These are phyloP conservation scores for Cataglyphis cursor DNA, from an alignment of 2,888 invertebrate species.

Conservation along the genomic window DNA sequence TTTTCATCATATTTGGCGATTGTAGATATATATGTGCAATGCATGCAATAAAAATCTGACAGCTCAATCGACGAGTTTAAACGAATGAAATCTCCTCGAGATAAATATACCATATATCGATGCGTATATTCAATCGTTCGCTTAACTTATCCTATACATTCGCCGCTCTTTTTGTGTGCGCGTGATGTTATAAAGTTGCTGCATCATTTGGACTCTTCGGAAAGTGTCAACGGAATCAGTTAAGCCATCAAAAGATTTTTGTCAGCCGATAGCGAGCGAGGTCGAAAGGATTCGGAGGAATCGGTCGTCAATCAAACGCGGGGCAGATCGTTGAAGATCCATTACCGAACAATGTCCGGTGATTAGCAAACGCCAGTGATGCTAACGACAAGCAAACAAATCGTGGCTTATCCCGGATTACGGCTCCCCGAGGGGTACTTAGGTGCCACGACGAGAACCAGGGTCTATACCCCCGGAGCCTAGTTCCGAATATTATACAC, in stretches of 20 bases:
- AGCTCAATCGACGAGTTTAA: constrained; percentile 6
- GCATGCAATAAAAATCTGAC: not conserved
- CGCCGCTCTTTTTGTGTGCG: not conserved
- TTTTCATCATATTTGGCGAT: not conserved
- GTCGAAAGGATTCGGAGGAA: constrained; percentile 65
- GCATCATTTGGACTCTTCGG: constrained; percentile 32
- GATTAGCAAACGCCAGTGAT: constrained; percentile 81
- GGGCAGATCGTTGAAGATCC: constrained; percentile 76
- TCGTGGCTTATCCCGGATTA: constrained; percentile 83
- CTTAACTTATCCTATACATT: not conserved
- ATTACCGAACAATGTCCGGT: constrained; percentile 83
- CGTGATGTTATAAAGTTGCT: not conserved
- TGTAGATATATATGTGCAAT: not conserved
- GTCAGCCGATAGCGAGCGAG: constrained; percentile 16
- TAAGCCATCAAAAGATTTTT: constrained; percentile 29
- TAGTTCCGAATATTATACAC: constrained; percentile 79
- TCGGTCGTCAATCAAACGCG: constrained; percentile 73
- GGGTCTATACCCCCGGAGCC: constrained; percentile 63
- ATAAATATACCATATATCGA: constrained; percentile 13
- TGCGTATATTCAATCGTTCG: constrained; percentile 22
- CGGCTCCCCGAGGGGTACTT: constrained; percentile 78
- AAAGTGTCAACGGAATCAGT: constrained; percentile 47
- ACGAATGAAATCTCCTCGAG: not conserved
- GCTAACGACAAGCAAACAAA: constrained; percentile 84
- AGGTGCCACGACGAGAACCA: constrained; percentile 60